Evolutionary conservation across 2,797 vertebrate species (phyloP).

Genomic region (Mus caroli): DNA sequence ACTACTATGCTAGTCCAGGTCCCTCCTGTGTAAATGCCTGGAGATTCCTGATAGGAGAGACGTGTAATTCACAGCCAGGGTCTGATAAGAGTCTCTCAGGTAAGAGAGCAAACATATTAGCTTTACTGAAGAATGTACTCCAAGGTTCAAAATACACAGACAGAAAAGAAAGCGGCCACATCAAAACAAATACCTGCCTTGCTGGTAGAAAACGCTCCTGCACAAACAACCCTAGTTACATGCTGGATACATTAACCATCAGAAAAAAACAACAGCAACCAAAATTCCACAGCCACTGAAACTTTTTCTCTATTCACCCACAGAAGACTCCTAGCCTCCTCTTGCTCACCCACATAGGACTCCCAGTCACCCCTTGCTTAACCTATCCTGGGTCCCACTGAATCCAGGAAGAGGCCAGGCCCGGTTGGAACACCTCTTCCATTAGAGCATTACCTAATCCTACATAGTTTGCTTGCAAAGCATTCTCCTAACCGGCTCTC

Average conservation of each 20-base stretch:
- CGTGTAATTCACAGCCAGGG: conserved; percentile 50
- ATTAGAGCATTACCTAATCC: neutral
- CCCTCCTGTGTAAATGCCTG: conserved; percentile 31
- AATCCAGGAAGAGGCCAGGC: neutral
- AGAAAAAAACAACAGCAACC: neutral
- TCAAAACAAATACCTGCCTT: conserved; percentile 17
- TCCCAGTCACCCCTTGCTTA: neutral
- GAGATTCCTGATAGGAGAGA: conserved; percentile 27
- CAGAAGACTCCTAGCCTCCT: neutral
- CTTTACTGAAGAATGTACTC: conserved; percentile 45
- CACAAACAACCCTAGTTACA: conserved; percentile 50
- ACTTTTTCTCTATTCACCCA: neutral
- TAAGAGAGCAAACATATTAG: conserved; percentile 66
- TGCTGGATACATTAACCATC: neutral
- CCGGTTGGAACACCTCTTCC: neutral
- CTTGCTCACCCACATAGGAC: neutral
- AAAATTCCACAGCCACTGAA: neutral
- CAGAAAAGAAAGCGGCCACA: neutral
- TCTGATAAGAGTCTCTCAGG: conserved; percentile 60
- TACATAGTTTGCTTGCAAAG: neutral
- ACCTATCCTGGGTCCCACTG: neutral
- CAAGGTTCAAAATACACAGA: neutral
- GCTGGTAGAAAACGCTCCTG: conserved; percentile 15
- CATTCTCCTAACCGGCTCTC: neutral
- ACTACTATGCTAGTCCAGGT: neutral